Percentiles rank a stretch among this genome's conserved stretches.
Evolutionary conservation across 2,888 invertebrate genomes (phyloP).

Genomic region (Strigamia maritima): DNA sequence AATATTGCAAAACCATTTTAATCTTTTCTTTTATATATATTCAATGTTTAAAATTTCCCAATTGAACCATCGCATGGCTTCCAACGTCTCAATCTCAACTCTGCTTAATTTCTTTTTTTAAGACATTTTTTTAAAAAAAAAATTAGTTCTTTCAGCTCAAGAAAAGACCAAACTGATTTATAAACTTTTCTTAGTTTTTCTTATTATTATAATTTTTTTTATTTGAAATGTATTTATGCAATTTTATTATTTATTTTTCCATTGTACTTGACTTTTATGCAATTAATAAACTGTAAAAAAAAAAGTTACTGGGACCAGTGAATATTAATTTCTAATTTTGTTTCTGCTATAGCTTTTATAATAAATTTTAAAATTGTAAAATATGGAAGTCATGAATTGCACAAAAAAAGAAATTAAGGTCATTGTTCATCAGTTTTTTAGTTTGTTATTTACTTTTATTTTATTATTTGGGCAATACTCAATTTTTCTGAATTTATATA

Average conservation of each 20-base stretch:
- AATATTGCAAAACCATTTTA: not conserved
- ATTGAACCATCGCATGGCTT: conserved; percentile 25
- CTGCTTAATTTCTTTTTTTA: not conserved
- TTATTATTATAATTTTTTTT: not conserved
- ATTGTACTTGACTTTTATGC: conserved; percentile 36
- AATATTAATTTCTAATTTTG: not conserved
- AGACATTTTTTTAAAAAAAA: not conserved
- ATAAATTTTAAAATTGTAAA: not conserved
- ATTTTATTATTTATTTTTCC: conserved; percentile 35
- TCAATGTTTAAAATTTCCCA: not conserved
- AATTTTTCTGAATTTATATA: not conserved
- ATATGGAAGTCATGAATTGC: not conserved
- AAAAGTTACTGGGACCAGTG: not conserved
- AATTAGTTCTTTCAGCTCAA: not conserved
- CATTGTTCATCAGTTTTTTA: not conserved
- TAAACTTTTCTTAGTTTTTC: not conserved
- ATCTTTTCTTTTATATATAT: not conserved
- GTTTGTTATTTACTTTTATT: not conserved
- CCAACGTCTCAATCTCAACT: conserved; percentile 6
- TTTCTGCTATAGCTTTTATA: not conserved
- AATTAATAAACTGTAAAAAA: conserved; percentile 34
- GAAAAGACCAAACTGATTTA: conserved; percentile 11
- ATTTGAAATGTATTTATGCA: not conserved
- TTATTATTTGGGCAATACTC: not conserved
- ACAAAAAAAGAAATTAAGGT: not conserved